phyloP scores from a whole-genome alignment of 2,888 invertebrate species.

The Hirtodrosophila alboralis region DNA sequence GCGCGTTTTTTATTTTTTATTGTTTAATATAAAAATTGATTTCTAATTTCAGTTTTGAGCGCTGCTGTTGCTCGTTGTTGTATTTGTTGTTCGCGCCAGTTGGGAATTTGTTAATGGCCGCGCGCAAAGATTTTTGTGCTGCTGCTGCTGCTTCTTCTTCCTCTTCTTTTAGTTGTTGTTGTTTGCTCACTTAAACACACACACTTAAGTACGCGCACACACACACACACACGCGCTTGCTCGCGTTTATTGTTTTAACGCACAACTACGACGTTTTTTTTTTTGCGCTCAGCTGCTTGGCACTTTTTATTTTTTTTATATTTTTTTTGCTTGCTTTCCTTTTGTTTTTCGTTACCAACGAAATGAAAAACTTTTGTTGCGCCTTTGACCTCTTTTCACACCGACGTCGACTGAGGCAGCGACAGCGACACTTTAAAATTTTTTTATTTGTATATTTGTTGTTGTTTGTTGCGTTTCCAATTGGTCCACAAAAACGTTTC shows the following conservation, averaged over 20 bases:
- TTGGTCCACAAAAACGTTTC: slow-evolving; percentile 25
- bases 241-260: slow-evolving; percentile 70
- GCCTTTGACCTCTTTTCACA: slow-evolving; percentile 79
- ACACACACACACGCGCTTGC: slow-evolving; percentile 20
- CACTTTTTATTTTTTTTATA: no score
- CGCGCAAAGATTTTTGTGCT: slow-evolving; percentile 55
- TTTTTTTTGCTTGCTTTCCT: slow-evolving; percentile 16
- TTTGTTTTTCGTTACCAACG: slow-evolving; percentile 47
- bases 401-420: slow-evolving; percentile 40
- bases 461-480: slow-evolving; percentile 28
- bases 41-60: slow-evolving; percentile 68
- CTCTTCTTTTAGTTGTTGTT: slow-evolving; percentile 58
- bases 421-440: slow-evolving; percentile 48
- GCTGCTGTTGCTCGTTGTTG: slow-evolving; percentile 20
- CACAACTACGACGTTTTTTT: slow-evolving; percentile 77
- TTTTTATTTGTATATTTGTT: slow-evolving; percentile 37
- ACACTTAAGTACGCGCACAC: slow-evolving; percentile 9
- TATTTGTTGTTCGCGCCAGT: slow-evolving; percentile 40
- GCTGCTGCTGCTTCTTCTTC: slow-evolving; percentile 35
- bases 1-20: slow-evolving; percentile 33
- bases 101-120: slow-evolving; percentile 60
- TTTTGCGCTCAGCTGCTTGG: slow-evolving; percentile 67
- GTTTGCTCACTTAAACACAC: slow-evolving; percentile 55
- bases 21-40: slow-evolving; percentile 68
- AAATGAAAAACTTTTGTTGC: slow-evolving; percentile 72